Evolutionary conservation across 2,888 invertebrate species (phyloP), one percentile per base, ranked within the genome.

Genomic region (Polyommatus icarus): DNA sequence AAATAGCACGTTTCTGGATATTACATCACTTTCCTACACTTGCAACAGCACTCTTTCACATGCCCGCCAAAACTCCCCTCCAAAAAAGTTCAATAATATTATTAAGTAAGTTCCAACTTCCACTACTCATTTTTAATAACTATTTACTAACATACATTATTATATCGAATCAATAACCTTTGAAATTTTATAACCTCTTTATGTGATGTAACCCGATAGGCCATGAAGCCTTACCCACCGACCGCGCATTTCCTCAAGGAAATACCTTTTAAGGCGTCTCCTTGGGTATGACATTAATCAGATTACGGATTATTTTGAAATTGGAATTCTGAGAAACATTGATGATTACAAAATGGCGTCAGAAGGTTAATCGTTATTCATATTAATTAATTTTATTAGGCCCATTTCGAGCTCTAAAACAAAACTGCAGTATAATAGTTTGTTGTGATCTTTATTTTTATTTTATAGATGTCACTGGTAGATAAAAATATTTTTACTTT

Each of bases 191-290:
- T 61, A 61, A 67, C 67, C 20, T 24, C 61, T 24, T 24, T 73
- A 10, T 12, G 50, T 29, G 29, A 78, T 61, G 79, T 75, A 20
- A 79, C 76, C 40, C 54, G 77, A 80, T 73, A 54, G 4, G 54
- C 54, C 54, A 61, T 29, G 83, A 83, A 83, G 81, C 81, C 83
- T 81, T 76, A 79, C 78, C 76, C 61, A 78, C 57, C 71, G 81
- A 81, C 81, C 81, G 79, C 79, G 79, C 79, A 78, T 79, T 81
- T 82, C 80, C 81, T 78, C 59, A 77, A 73, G 77, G 46, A 73
- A 59, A 77, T 59, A 29, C 75, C 75, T 75, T 75, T 32, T 75
- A 75, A 75, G 75, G 75, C 75, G 75, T 75, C 75, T 75, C 73
- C 46, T 73, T 50, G 73, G 18, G 54, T 75, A 50, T 75, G 75